Percentiles rank a stretch among this genome's conserved stretches.
phyloP scores from a whole-genome alignment of 2,113 vertebrate genomes.

The Andinoacara biseriatus region DNA sequence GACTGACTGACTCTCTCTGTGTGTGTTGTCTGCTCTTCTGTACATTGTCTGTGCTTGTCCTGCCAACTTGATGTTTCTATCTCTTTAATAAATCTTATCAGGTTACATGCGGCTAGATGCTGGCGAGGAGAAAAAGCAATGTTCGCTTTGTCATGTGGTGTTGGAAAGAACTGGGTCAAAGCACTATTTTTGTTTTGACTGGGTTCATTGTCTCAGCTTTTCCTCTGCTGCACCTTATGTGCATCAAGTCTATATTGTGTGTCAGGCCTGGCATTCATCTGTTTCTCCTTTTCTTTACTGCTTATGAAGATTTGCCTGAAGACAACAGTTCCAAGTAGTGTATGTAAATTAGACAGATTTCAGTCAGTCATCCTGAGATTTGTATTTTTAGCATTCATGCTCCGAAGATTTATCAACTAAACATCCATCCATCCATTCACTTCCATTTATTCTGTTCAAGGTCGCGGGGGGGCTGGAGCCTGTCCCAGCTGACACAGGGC shows the following conservation, averaged over 20 bases:
- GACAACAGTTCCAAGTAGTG: not conserved
- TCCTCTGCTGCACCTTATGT: conserved; percentile 12
- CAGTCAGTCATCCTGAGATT: not conserved
- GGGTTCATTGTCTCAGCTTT: conserved; percentile 22
- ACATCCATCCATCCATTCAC: too few species aligned
- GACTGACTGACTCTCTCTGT: not conserved
- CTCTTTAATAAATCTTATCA: not conserved
- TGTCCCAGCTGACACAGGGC: too few species aligned
- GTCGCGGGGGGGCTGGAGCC: too few species aligned
- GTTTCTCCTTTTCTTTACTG: conserved; percentile 9
- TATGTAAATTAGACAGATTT: not conserved
- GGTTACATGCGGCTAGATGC: not conserved
- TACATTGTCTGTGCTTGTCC: not conserved
- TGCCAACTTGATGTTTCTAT: not conserved
- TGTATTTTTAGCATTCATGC: not conserved
- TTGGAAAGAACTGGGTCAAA: conserved; percentile 39
- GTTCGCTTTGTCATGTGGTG: conserved; percentile 10
- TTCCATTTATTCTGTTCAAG: too few species aligned
- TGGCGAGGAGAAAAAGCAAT: not conserved
- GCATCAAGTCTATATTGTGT: conserved; percentile 26
- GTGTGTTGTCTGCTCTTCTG: not conserved
- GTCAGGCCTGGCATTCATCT: not conserved
- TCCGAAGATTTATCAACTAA: not conserved
- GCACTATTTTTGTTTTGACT: conserved; percentile 40
- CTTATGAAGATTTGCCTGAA: rapidly evolving